Conservation (phyloP, 2,888 invertebrate genomes). For the Stenurella melanura region DNA sequence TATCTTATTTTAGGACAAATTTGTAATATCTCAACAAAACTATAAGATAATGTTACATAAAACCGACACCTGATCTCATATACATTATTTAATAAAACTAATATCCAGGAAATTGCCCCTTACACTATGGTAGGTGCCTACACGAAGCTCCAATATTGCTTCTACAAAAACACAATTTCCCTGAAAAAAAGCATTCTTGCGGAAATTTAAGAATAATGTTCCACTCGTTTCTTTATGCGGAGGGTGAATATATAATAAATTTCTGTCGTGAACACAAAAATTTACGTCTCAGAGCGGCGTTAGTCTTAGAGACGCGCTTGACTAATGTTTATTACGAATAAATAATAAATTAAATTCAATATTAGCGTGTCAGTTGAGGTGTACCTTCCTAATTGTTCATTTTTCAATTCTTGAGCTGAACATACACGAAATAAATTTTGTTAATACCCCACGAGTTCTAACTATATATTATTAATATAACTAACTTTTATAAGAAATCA, state of each 20-base stretch:
- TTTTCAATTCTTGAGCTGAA: neutral
- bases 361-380: slow-evolving; percentile 1
- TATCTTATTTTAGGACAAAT: no score
- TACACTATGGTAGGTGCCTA: neutral
- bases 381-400: neutral
- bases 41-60: neutral
- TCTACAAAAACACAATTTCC: slow-evolving; percentile 27
- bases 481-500: no score
- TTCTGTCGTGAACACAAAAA: slow-evolving; percentile 35
- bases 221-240: slow-evolving; percentile 22
- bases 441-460: no score
- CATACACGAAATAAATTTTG: no score
- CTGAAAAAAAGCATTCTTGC: slow-evolving; percentile 38
- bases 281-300: slow-evolving; percentile 22
- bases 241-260: slow-evolving; percentile 41
- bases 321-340: slow-evolving; percentile 40
- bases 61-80: slow-evolving; percentile 10
- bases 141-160: slow-evolving; percentile 35
- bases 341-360: slow-evolving; percentile 39
- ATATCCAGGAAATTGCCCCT: slow-evolving; percentile 25
- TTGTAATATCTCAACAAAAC: neutral
- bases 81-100: slow-evolving; percentile 40
- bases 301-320: slow-evolving; percentile 15
- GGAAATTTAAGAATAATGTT: slow-evolving; percentile 42
- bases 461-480: no score